Percentiles rank a stretch among this genome's conserved stretches.
These are phyloP conservation scores for Erebia palarica DNA, from an alignment of 2,888 invertebrate genomes.

Conservation along the genomic window DNA sequence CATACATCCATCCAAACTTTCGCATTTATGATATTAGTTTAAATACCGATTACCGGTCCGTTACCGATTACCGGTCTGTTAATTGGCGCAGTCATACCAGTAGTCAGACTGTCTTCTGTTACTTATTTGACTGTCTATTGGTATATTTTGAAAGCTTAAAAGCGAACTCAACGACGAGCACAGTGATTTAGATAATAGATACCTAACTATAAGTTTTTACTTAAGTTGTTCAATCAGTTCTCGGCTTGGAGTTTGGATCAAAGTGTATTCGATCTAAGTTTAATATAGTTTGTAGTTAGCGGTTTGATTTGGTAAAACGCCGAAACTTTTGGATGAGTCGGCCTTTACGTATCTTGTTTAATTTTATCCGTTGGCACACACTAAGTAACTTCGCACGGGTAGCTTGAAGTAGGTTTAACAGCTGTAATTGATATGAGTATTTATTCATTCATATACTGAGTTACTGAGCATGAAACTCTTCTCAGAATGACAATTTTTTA, in stretches of 20 bases:
- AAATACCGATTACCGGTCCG: no score
- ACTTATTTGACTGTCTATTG: no score
- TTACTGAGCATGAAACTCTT: no score
- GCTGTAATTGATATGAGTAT: no score
- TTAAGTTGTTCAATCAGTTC: constrained; percentile 7
- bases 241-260: constrained; percentile 1
- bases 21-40: no score
- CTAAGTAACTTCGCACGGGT: background rate
- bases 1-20: no score
- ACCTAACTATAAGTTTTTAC: constrained; percentile 9
- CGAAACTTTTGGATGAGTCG: background rate
- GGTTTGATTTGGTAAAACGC: background rate
- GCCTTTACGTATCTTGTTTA: background rate
- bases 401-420: no score
- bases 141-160: background rate
- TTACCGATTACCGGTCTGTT: no score
- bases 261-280: constrained; percentile 11
- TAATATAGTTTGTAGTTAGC: constrained; percentile 10
- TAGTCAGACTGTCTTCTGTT: no score
- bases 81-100: no score
- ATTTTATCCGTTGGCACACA: background rate
- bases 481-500: no score
- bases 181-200: background rate
- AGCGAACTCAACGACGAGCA: background rate
- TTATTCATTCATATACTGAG: no score